Percentiles rank a stretch among this genome's conserved stretches.
Evolutionary conservation across 30 jellyfish, hydroid and myxozoan genomes (phyloP).

Genomic region (Chrysaora quinquecirrha): DNA sequence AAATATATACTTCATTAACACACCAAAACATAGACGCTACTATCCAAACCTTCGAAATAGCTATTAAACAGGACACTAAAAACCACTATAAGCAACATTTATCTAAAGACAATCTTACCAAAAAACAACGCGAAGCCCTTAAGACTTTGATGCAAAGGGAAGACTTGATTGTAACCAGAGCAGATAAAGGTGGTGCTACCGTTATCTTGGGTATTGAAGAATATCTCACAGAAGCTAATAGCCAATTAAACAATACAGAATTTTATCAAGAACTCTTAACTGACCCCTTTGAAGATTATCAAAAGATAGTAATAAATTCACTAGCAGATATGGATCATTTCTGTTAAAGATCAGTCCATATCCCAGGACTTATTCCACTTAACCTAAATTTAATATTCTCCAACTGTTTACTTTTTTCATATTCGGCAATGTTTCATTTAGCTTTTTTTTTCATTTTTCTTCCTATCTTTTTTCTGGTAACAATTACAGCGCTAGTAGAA

Average conservation of each 20-base stretch:
- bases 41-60: constrained; percentile 13
- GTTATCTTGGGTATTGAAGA: constrained; percentile 18
- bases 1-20: constrained; percentile 8
- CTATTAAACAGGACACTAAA: constrained; percentile 19
- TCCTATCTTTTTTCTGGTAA: too few relatives aligned
- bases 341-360: too few relatives aligned
- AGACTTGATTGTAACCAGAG: constrained; percentile 29
- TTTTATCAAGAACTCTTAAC: constrained; percentile 18
- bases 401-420: too few relatives aligned
- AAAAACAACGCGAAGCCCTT: constrained; percentile 32
- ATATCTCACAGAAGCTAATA: constrained; percentile 24
- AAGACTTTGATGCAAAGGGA: constrained; percentile 1
- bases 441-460: too few relatives aligned
- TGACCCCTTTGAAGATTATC: constrained; percentile 10
- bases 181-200: constrained; percentile 48
- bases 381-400: too few relatives aligned
- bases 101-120: constrained; percentile 24
- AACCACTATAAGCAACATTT: constrained; percentile 5
- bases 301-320: not conserved
- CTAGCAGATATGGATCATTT: not conserved
- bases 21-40: constrained; percentile 17
- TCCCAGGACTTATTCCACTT: too few relatives aligned
- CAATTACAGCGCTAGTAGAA: too few relatives aligned
- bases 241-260: constrained; percentile 17
- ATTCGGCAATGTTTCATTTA: too few relatives aligned